Percentiles rank a stretch among this genome's conserved stretches.
Conservation (phyloP, 2,888 invertebrate genomes). For the Epistrophe grossulariae region DNA sequence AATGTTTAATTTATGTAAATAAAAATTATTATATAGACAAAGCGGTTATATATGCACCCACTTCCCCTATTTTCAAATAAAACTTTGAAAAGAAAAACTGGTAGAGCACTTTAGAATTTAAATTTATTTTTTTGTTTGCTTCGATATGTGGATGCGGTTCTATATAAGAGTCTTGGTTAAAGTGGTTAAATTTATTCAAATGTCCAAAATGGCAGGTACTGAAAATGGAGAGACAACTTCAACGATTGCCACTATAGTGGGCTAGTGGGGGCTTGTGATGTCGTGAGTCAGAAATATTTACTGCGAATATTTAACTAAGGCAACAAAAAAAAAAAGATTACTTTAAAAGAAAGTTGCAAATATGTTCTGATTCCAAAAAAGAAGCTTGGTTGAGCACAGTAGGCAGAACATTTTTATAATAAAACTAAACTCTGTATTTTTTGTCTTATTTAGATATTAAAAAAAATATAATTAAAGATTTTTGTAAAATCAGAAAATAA, state of each 20-base stretch:
- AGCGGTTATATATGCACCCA: neutral
- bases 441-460: too few species aligned
- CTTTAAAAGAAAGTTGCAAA: neutral
- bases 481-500: too few species aligned
- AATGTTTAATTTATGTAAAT: neutral
- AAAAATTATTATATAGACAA: neutral
- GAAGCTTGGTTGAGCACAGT: neutral
- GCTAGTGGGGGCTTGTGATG: slow-evolving; percentile 44
- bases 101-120: slow-evolving; percentile 61
- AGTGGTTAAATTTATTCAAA: slow-evolving; percentile 59
- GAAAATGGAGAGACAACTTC: slow-evolving; percentile 39
- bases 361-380: neutral
- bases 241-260: neutral
- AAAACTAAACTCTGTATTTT: too few species aligned
- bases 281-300: slow-evolving; percentile 28
- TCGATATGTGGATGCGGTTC: slow-evolving; percentile 25
- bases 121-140: slow-evolving; percentile 42
- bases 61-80: neutral
- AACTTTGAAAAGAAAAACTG: slow-evolving; percentile 25
- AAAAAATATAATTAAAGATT: too few species aligned
- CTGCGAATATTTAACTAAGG: slow-evolving; percentile 17
- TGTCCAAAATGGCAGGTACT: slow-evolving; percentile 52
- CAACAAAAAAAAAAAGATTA: neutral
- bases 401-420: neutral
- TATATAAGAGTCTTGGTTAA: slow-evolving; percentile 3